phyloP scores from a whole-genome alignment of 2,113 vertebrate genomes.

The Percina caprodes region DNA sequence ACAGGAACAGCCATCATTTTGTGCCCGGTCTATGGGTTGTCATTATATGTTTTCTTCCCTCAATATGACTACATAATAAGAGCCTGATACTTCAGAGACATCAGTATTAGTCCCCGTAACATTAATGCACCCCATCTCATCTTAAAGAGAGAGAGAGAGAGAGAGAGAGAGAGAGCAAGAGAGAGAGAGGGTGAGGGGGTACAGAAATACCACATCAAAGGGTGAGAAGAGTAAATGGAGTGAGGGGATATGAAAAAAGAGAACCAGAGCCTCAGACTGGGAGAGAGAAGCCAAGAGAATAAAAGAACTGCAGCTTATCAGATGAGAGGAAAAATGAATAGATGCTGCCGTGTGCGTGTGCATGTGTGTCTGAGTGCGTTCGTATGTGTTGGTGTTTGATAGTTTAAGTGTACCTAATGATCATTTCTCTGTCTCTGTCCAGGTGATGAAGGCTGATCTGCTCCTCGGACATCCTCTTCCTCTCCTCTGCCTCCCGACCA shows the following conservation, averaged over 20 bases:
- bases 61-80: slow-evolving; percentile 82
- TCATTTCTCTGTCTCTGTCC: slow-evolving; percentile 88
- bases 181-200: slow-evolving; percentile 48
- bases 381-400: slow-evolving; percentile 32
- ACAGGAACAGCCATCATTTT: slow-evolving; percentile 69
- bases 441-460: slow-evolving; percentile 88
- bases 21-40: slow-evolving; percentile 68
- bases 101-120: slow-evolving; percentile 75
- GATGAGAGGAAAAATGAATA: slow-evolving; percentile 56
- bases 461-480: slow-evolving; percentile 90
- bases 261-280: slow-evolving; percentile 56
- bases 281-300: slow-evolving; percentile 63
- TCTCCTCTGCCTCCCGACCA: slow-evolving; percentile 90
- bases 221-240: slow-evolving; percentile 77
- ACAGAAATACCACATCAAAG: slow-evolving; percentile 79
- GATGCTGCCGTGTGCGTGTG: slow-evolving; percentile 21
- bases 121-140: slow-evolving; percentile 79
- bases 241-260: slow-evolving; percentile 66
- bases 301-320: slow-evolving; percentile 71
- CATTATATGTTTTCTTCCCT: slow-evolving; percentile 78
- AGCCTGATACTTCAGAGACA: slow-evolving; percentile 79
- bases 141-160: slow-evolving; percentile 50
- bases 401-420: slow-evolving; percentile 87
- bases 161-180: slow-evolving; percentile 24
- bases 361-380: neutral